A percentile compares a stretch with the other conserved stretches of the same genome.
These are phyloP conservation scores for Anisognathus igniventris DNA, from an alignment of 2,797 vertebrate species.

Conservation along the genomic window DNA sequence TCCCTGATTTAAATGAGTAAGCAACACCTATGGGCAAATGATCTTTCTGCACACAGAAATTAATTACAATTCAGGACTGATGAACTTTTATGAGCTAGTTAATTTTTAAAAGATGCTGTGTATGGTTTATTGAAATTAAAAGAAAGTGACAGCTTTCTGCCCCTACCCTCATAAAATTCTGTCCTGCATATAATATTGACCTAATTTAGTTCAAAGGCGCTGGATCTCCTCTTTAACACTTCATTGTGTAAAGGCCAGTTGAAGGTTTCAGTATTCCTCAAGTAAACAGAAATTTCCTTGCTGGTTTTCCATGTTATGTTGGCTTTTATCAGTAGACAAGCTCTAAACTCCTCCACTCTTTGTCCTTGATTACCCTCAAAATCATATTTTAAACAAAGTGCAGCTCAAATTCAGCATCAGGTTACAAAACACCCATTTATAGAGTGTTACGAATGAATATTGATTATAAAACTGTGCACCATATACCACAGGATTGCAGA, in stretches of 20 bases:
- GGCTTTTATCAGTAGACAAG: neutral
- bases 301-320: neutral
- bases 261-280: conserved; percentile 19
- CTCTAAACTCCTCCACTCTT: neutral
- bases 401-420: neutral
- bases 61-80: conserved; percentile 67
- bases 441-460: conserved; percentile 44
- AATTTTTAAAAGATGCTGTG: conserved; percentile 68
- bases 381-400: neutral
- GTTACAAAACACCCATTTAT: conserved; percentile 16
- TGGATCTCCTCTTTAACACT: neutral
- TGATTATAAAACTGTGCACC: neutral
- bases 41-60: conserved; percentile 55
- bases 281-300: neutral
- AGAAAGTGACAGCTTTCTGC: conserved; percentile 66
- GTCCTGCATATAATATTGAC: conserved; percentile 50
- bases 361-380: conserved; percentile 41
- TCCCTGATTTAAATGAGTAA: conserved; percentile 57
- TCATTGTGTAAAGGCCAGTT: conserved; percentile 5
- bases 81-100: conserved; percentile 70
- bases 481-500: neutral
- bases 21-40: conserved; percentile 65
- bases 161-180: conserved; percentile 55
- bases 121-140: conserved; percentile 67
- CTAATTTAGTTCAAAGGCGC: conserved; percentile 44